Evolutionary conservation across 2,113 vertebrate genomes (phyloP), one percentile per base, ranked within the genome.

Genomic region (Podiceps cristatus): DNA sequence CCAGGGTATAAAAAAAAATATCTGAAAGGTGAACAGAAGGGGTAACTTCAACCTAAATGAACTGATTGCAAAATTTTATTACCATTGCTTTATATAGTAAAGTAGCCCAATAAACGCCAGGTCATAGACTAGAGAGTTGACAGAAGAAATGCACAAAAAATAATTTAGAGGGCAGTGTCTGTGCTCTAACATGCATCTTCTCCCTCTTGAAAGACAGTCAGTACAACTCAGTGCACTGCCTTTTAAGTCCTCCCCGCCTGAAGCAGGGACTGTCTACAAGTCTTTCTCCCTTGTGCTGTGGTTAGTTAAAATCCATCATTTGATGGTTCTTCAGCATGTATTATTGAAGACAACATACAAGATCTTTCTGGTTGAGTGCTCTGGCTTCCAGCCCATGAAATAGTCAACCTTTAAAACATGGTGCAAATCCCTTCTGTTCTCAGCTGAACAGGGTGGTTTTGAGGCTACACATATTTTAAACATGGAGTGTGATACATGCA

Each of bases 21-120:
- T 52, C 83, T 78, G 81, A 74, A 92, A 96, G 82, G 73, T 88
- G 94, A 95, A 76, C 40, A 31, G 62, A 72, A 74, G 44, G 18
- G 58, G 63, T 82, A 93, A 92, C 84, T 92, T 85, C 86, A 90
- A 77, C 66, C 75, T 94, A 94, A 76, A 80, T 73, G 59, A 71
- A 90, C 62, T 66, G 73, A 95, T 12, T 55, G 33, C 25, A 78
- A 59, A 45, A 80, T 97, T 94, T 96, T 87, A 88, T 97, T 97
- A 95, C 53, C 86, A 74, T 52, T 93, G 69, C 86, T 90, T 96
- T 74, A 81, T 62, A 91, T 52, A 83, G 59, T 76, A 90, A 97
- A 95, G 79, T 62, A 79, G 74, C 75, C 74, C 75, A 96, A 84
- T 16, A 75, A 72, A 92, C 68, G 79, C 56, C 18, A 55, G 25